phyloP scores from a whole-genome alignment of 2,888 invertebrate species.

The Malthinus flaveolus region DNA sequence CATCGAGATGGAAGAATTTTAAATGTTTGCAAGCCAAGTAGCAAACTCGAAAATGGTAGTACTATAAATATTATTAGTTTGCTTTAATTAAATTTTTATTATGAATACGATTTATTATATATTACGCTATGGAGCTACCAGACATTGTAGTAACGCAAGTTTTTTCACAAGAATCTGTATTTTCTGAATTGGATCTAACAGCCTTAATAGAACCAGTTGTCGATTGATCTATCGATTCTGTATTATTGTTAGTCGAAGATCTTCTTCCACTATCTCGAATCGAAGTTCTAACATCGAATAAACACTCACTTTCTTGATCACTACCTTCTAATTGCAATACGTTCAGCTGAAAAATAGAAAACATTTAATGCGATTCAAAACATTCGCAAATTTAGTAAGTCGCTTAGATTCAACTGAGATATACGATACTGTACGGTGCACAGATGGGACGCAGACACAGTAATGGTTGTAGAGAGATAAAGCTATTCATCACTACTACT shows the following conservation, averaged over 20 bases:
- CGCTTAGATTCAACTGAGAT: no score
- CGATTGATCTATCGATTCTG: conserved; percentile 47
- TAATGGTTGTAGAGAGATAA: no score
- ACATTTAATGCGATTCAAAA: no score
- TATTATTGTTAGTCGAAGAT: conserved; percentile 60
- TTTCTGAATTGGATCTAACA: conserved; percentile 59
- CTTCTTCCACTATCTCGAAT: conserved; percentile 55
- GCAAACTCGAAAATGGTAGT: background rate
- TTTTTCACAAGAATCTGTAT: conserved; percentile 59
- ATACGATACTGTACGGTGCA: no score
- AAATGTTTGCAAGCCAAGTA: background rate
- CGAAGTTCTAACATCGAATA: conserved; percentile 62
- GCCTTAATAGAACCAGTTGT: conserved; percentile 54
- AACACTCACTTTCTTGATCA: conserved; percentile 65
- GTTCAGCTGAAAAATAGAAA: conserved; percentile 45
- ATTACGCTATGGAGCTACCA: conserved; percentile 61
- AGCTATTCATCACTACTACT: no score
- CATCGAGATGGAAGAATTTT: background rate
- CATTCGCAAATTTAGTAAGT: no score
- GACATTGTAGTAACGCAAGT: conserved; percentile 62
- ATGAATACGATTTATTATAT: background rate
- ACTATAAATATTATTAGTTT: no score
- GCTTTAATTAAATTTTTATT: background rate
- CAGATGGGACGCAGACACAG: no score
- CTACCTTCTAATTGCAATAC: conserved; percentile 63